Conservation (phyloP, 2,888 invertebrate genomes). For the Girardia tigrina region DNA sequence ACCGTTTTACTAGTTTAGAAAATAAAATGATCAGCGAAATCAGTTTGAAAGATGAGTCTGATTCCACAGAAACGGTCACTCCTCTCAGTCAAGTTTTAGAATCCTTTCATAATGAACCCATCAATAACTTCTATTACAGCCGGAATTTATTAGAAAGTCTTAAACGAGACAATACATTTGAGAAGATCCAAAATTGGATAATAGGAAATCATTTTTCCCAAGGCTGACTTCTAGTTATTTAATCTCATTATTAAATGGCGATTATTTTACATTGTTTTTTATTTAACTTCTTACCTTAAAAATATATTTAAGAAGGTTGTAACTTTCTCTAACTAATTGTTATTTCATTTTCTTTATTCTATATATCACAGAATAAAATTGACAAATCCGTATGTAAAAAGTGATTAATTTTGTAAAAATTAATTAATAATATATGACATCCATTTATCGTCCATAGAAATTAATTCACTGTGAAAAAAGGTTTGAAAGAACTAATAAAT, state of each 20-base stretch:
- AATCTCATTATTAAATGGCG: neutral
- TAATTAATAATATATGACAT: neutral
- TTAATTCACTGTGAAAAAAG: too few relatives aligned
- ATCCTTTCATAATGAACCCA: neutral
- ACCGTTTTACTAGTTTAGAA: neutral
- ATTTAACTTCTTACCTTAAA: conserved; percentile 9
- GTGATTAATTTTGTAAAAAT: neutral
- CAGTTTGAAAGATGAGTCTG: neutral
- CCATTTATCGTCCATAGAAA: too few relatives aligned
- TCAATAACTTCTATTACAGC: neutral
- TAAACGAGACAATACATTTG: neutral
- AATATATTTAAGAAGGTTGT: conserved; percentile 19
- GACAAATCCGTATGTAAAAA: neutral
- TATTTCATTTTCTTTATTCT: neutral
- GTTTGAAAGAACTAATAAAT: too few relatives aligned
- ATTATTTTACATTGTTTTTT: conserved; percentile 12
- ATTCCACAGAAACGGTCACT: too few relatives aligned
- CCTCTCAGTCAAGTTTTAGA: too few relatives aligned
- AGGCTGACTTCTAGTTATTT: neutral
- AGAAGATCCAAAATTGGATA: neutral
- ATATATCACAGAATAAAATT: neutral
- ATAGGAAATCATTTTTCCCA: neutral
- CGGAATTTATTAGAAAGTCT: neutral
- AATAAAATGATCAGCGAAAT: conserved; percentile 6
- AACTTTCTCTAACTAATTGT: neutral